Conservation (phyloP, 2,113 vertebrate genomes). For the Chiloscyllium plagiosum region DNA sequence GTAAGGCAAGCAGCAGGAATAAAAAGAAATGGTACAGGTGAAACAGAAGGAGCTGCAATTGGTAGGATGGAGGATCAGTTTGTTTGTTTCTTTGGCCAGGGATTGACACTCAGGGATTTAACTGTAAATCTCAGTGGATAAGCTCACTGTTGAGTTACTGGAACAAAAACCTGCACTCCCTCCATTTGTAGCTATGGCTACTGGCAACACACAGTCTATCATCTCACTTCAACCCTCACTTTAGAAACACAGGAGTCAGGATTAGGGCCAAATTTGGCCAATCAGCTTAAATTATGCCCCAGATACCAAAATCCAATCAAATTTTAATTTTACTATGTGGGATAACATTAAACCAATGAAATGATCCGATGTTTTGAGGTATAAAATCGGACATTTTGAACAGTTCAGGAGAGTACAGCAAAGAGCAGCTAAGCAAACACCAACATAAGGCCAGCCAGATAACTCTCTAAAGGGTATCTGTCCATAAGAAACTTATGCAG, state of each 20-base stretch:
- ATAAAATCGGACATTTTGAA: too few species aligned
- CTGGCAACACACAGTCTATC: not conserved
- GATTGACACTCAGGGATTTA: not conserved
- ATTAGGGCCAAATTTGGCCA: not conserved
- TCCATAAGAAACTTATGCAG: too few species aligned
- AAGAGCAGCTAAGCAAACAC: too few species aligned
- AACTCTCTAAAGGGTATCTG: too few species aligned
- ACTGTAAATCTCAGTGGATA: not conserved
- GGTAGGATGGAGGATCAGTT: not conserved
- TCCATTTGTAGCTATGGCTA: not conserved
- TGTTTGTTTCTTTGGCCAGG: not conserved
- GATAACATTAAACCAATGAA: too few species aligned
- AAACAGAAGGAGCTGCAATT: not conserved
- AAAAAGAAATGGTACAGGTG: not conserved
- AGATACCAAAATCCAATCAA: too few species aligned
- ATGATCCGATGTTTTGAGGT: too few species aligned
- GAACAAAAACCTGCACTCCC: not conserved
- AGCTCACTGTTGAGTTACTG: not conserved
- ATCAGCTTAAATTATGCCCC: too few species aligned
- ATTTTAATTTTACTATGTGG: too few species aligned
- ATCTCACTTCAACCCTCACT: not conserved
- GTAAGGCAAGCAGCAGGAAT: not conserved
- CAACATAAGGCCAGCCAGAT: too few species aligned
- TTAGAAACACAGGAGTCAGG: not conserved
- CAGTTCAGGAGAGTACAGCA: too few species aligned